Evolutionary conservation across 2,888 invertebrate species (phyloP).

Genomic region (Epinotia demarniana): DNA sequence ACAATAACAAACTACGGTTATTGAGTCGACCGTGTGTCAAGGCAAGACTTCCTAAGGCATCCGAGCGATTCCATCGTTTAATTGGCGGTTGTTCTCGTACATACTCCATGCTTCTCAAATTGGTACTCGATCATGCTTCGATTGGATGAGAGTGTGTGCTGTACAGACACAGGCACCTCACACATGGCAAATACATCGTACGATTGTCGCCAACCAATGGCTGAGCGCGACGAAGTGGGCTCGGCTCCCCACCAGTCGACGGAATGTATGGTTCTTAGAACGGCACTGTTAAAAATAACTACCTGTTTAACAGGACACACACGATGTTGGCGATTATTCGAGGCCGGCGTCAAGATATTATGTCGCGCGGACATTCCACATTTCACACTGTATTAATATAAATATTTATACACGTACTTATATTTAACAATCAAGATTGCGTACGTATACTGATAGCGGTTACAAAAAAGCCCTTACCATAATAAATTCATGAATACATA

Average conservation of each 20-base stretch:
- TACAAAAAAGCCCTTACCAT: neutral
- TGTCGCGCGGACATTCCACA: slow-evolving; percentile 6
- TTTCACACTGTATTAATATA: neutral
- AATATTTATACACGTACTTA: neutral
- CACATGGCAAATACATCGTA: slow-evolving; percentile 76
- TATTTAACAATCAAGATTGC: neutral
- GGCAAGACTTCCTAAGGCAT: slow-evolving; percentile 76
- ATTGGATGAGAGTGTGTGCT: slow-evolving; percentile 66
- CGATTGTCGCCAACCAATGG: slow-evolving; percentile 76
- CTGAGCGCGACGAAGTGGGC: slow-evolving; percentile 73
- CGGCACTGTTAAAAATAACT: slow-evolving; percentile 82
- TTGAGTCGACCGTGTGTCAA: slow-evolving; percentile 58
- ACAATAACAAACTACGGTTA: slow-evolving; percentile 17
- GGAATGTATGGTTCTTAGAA: slow-evolving; percentile 79
- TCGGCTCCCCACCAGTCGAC: slow-evolving; percentile 78
- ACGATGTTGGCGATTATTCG: slow-evolving; percentile 61
- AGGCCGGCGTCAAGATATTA: slow-evolving; percentile 69
- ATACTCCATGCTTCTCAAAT: slow-evolving; percentile 69
- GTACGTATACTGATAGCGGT: neutral
- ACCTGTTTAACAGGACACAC: slow-evolving; percentile 73
- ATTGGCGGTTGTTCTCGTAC: slow-evolving; percentile 61
- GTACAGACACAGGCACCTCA: slow-evolving; percentile 60
- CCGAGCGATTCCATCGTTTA: slow-evolving; percentile 74
- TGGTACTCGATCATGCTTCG: slow-evolving; percentile 72
- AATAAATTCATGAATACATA: neutral